Conservation (phyloP, 2,113 vertebrate species). For the Calidris pugnax region DNA sequence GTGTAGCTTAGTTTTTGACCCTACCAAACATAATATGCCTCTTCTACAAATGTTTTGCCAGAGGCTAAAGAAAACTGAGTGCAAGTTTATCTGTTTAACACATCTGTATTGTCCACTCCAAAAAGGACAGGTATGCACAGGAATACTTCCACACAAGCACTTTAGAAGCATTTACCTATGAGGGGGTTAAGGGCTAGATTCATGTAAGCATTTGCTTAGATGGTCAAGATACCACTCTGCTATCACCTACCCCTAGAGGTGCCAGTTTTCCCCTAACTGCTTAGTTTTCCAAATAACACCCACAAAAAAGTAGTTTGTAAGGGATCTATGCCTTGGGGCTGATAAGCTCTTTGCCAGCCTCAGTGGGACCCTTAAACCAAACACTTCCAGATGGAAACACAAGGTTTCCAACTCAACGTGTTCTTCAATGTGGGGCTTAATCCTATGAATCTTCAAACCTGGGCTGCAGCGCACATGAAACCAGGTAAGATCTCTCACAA, state of each 20-base stretch:
- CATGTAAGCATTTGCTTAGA: not conserved
- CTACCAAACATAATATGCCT: not conserved
- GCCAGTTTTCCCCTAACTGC: not conserved
- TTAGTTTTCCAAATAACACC: not conserved
- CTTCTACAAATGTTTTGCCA: not conserved
- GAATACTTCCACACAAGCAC: not conserved
- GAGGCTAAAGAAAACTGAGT: not conserved
- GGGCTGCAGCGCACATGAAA: not conserved
- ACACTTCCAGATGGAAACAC: not conserved
- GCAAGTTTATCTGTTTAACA: not conserved
- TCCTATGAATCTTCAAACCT: not conserved
- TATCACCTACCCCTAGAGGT: not conserved
- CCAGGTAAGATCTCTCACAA: not conserved
- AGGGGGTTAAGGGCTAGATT: not conserved
- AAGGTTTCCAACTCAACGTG: rapidly evolving
- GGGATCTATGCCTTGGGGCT: not conserved
- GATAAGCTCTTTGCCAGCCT: not conserved
- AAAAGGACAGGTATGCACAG: not conserved
- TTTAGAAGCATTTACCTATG: not conserved
- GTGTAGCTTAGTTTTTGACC: not conserved
- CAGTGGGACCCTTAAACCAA: not conserved
- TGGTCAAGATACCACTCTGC: not conserved
- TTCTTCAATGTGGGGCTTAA: not conserved
- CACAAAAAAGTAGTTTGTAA: not conserved
- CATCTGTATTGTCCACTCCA: not conserved